Evolutionary conservation across 2,113 vertebrate genomes (phyloP), one percentile per base, ranked within the genome.

Genomic region (Dasypus novemcinctus): DNA sequence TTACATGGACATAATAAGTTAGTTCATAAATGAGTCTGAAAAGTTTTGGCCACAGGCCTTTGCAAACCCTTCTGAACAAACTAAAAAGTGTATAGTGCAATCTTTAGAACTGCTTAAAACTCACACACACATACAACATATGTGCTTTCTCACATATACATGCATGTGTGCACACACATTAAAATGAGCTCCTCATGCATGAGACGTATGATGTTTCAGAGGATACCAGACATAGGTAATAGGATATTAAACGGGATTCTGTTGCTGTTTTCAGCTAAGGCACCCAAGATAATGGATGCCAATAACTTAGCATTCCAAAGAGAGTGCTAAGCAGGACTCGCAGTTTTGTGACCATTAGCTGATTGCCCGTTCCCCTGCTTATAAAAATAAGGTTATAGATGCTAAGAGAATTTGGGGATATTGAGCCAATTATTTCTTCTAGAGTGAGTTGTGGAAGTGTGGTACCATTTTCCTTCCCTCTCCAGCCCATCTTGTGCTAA

Each of bases 21-120:
- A 85, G 14, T 80, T 94, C n/a, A 94, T 54, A 89, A 82, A 61
- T 76, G 27, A 95, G 25, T 23, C 41, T 76, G 86, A 93, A 92
- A 93, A 52, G 43, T 83, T 83, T 74, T 93, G 31, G 36, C 74
- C 41, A 43, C 2, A 27, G 81, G 36, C 49, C 63, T 94, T 80
- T 94, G 68, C 38, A 84, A 75, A 80, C 18, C 38, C 75, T 94
- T 18, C 38, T 81, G 75, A 97, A 86, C 68, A 96, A 89, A 93
- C n/a, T 93, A 54, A 78, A 97, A 96, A 92, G 36, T n/a, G 8
- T 52, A 78, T 96, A 78, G 72, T 81, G 52, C 41, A 61, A 88
- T 52, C 49, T 94, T 87, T 46, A 83, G 49, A 91, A 93, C 66
- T 90, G 79, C 90, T 87, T 83, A 95, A 95, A 95, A 94, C 43